Base-by-base conservation (phyloP, 1,140 invertebrate species). In the Helicoverpa armigera region DNA sequence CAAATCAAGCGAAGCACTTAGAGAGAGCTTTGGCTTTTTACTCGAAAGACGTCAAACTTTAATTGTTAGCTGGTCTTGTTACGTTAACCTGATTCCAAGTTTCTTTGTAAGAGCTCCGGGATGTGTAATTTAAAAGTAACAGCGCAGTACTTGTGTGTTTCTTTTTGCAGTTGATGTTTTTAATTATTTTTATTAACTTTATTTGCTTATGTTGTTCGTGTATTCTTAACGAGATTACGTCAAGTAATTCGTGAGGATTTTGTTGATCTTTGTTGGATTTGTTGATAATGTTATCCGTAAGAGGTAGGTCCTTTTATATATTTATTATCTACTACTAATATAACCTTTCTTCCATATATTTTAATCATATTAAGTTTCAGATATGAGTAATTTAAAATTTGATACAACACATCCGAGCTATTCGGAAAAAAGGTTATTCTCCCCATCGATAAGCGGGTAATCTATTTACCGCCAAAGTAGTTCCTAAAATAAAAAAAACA, bases 1-100 rank as follows among this genome's bases (percentile, higher is more conserved):
- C 89, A 92, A 92, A 93, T 93, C 89, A 90, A 89, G 82, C 78
- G 76, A 85, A 90, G 89, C 89, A 91, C 90, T 91, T 91, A 88
- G 78, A 78, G 67, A 74, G 74, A 69, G 84, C 73, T 82, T 84
- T 80, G 75, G 80, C 23, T 65, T 78, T 79, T 80, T 81, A 78
- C 82, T 77, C 74, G 67, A 43, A 70, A 83, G 83, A 84, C 83
- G 81, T 86, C 82, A 85, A 93, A 92, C 87, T 93, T 91, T 91
- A 92, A 92, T 92, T 93, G 90, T 88, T 86, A 85, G 84, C 89
- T 77, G 70, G 79, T 82, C 86, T 87, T 88, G 86, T 89, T 85
- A 88, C 83, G 82, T 84, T 81, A 81, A 83, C 65, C 53, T 79
- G 63, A 60, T 83, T 82, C 53, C 50, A 85, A 85, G 51, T 82